Conservation (phyloP, 1,140 invertebrate species). For the Zophobas morio region DNA sequence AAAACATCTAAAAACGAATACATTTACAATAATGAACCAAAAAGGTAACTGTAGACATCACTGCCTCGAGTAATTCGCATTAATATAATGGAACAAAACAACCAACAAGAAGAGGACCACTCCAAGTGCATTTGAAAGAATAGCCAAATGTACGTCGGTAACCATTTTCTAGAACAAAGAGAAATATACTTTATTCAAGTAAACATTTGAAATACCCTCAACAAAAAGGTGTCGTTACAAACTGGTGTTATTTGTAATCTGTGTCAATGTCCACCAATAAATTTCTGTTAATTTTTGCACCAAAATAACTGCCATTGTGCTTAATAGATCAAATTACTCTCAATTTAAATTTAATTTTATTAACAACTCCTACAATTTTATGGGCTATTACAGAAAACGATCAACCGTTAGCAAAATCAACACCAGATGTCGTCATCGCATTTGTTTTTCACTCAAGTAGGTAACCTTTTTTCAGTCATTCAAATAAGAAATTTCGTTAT, state of each 20-base stretch:
- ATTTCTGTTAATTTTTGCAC: background rate
- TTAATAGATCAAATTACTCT: no score
- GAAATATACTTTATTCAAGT: conserved; percentile 10
- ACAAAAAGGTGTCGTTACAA: no score
- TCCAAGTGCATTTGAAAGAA: conserved; percentile 96
- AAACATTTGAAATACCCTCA: background rate
- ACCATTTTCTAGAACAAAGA: conserved; percentile 83
- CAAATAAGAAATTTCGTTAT: conserved; percentile 38
- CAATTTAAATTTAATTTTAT: conserved; percentile 11
- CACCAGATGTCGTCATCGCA: conserved; percentile 5
- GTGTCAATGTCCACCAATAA: background rate
- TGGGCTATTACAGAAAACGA: no score
- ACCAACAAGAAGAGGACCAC: conserved; percentile 94
- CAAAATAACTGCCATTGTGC: no score
- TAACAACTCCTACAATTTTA: background rate
- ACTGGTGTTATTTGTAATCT: no score
- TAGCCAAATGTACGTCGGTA: conserved; percentile 94
- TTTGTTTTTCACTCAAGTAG: conserved; percentile 13
- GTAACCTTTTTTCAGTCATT: conserved; percentile 25
- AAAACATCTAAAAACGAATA: no score
- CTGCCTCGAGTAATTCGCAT: conserved; percentile 84
- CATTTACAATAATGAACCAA: no score
- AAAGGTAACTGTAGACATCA: conserved; percentile 14
- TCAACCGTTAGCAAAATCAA: background rate
- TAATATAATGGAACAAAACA: conserved; percentile 97